Conservation (phyloP, 2,888 invertebrate species). For the Caenorhabditis angaria region DNA sequence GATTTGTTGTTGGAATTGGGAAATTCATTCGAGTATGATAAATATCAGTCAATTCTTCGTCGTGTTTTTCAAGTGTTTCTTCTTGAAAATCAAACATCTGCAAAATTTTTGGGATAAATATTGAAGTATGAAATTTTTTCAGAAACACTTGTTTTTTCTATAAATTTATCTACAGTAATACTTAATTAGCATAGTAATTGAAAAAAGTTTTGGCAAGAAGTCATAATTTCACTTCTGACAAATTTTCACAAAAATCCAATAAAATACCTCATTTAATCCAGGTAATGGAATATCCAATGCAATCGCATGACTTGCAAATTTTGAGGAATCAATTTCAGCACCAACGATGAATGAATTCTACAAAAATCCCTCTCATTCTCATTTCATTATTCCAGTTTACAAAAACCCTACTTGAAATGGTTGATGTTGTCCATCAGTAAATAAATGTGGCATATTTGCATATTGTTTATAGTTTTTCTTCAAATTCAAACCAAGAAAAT, state of each 20-base stretch:
- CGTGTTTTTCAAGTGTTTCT: slow-evolving; percentile 53
- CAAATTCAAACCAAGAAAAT: slow-evolving; percentile 48
- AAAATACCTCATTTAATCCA: slow-evolving; percentile 52
- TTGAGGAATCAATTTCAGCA: slow-evolving; percentile 53
- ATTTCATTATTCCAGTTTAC: not conserved
- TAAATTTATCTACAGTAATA: no score
- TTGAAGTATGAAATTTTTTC: no score
- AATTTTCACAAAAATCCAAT: not conserved
- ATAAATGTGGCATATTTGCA: slow-evolving; percentile 51
- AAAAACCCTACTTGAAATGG: slow-evolving; percentile 40
- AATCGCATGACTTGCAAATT: slow-evolving; percentile 51
- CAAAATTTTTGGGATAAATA: no score
- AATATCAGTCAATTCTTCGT: slow-evolving; percentile 50
- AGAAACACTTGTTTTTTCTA: no score
- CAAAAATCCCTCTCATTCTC: slow-evolving; percentile 4
- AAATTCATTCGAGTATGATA: slow-evolving; percentile 55
- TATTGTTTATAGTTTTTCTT: slow-evolving; percentile 51
- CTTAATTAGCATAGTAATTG: no score
- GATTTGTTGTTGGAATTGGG: slow-evolving; percentile 53
- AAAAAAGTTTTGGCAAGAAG: no score
- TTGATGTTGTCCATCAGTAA: slow-evolving; percentile 55
- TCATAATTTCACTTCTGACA: no score
- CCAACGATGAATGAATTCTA: slow-evolving; percentile 54
- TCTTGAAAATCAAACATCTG: slow-evolving; percentile 57
- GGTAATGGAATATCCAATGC: slow-evolving; percentile 54